Base-by-base conservation (phyloP, 2,113 vertebrate species). In the Tachysurus fulvidraco region DNA sequence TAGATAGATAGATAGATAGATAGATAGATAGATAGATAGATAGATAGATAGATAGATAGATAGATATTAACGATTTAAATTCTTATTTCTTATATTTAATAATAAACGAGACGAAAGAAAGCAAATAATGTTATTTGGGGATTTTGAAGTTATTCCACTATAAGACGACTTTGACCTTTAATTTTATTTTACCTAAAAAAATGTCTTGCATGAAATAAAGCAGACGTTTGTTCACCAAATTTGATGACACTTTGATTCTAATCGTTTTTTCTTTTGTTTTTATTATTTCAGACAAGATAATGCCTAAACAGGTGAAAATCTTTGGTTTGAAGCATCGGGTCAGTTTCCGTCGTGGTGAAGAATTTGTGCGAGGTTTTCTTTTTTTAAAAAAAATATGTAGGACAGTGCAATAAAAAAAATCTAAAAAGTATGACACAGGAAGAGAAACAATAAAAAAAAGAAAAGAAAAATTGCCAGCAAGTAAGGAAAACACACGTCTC, bases 261-360 rank as follows among this genome's bases (percentile, higher is more conserved):
- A 52, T 28, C 30, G n/a, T 17, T 52, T 30, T 52, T 17, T 52
- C 12, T 57, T 93, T 95, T 93, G 96, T 80, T 96, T 96, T 92
- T 97, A 41, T 80, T 97, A 98, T 98, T 98, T 97, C 96, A 97
- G 96, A 97, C 97, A 96, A 97, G 96, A 97, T 94, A 93, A 95
- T 95, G 89, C 95, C 95, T 97, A 97, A 96, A 97, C 97, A 98
- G 97, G 96, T 97, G 96, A 97, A 98, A 99, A 99, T 99, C 98
- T 99, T 99, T 99, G 98, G 98, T 96, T 98, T 99, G 95, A 95
- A 96, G 96, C 96, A 96, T 96, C 93, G 94, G 95, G 91, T 95
- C 93, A 95, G 78, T 80, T 80, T 92, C 93, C 95, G 94, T 95
- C 95, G 93, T 94, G 94, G 93, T 94, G 94, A 89, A 90, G 89